phyloP scores from a whole-genome alignment of 2,888 invertebrate species.

The Colletes collaris region DNA sequence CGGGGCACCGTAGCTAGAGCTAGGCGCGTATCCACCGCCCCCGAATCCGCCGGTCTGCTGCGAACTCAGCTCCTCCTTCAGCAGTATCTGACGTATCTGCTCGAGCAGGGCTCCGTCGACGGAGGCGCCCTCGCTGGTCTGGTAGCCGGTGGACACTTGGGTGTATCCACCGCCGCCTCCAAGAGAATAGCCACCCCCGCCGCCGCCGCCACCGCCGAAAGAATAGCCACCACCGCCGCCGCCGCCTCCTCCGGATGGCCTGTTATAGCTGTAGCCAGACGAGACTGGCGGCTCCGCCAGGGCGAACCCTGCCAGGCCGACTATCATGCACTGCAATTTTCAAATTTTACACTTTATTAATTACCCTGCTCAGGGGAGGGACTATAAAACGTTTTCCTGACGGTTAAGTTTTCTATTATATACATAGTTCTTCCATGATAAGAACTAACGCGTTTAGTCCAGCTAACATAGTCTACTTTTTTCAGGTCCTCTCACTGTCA shows the following conservation, averaged over 20 bases:
- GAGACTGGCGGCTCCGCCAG: conserved; percentile 88
- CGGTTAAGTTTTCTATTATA: no score
- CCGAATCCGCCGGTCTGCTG: conserved; percentile 84
- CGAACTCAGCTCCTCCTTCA: conserved; percentile 90
- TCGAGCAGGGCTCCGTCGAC: conserved; percentile 92
- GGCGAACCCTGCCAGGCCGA: conserved; percentile 90
- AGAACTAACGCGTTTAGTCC: no score
- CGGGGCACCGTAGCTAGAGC: conserved; percentile 83
- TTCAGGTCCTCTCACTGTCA: no score
- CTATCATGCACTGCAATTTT: conserved; percentile 90
- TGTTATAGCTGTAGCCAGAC: conserved; percentile 82
- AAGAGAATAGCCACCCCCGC: conserved; percentile 80
- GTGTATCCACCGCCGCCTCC: conserved; percentile 87
- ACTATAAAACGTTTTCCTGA: no score
- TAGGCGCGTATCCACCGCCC: conserved; percentile 81
- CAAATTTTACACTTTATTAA: neutral
- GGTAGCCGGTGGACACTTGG: conserved; percentile 90
- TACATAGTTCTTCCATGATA: no score
- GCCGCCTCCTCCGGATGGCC: conserved; percentile 83
- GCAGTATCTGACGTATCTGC: conserved; percentile 92
- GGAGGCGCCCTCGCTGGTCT: conserved; percentile 92
- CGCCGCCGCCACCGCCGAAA: conserved; percentile 85
- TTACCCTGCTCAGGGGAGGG: no score
- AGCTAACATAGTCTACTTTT: no score
- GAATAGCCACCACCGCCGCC: conserved; percentile 81